These are phyloP conservation scores for Cololabis saira DNA, from an alignment of 2,113 vertebrate species.

Conservation along the genomic window DNA sequence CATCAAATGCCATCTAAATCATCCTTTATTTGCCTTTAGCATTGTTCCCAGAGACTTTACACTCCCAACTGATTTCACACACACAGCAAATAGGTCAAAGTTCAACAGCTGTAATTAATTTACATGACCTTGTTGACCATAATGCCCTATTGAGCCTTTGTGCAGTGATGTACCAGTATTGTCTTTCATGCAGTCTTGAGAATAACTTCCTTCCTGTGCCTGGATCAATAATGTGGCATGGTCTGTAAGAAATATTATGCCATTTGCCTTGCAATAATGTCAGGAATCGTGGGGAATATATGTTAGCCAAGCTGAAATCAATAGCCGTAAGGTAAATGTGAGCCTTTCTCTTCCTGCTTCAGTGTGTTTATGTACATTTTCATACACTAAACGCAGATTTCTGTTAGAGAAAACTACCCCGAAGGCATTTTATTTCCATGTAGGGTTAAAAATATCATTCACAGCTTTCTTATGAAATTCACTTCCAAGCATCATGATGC, in stretches of 20 bases:
- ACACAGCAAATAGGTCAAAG: conserved; percentile 51
- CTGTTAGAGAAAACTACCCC: conserved; percentile 8
- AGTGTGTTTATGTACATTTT: conserved; percentile 41
- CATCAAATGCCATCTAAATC: conserved; percentile 60
- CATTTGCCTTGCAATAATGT: conserved; percentile 44
- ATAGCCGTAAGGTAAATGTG: conserved; percentile 61
- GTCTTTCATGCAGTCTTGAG: conserved; percentile 67
- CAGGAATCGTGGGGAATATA: conserved; percentile 45
- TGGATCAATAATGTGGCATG: conserved; percentile 63
- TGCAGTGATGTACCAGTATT: conserved; percentile 45
- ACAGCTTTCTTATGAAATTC: conserved; percentile 35
- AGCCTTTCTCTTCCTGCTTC: conserved; percentile 40
- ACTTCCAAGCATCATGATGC: conserved; percentile 46
- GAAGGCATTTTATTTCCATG: conserved; percentile 5
- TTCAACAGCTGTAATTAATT: conserved; percentile 63
- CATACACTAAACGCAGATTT: conserved; percentile 26
- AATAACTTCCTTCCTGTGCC: conserved; percentile 71
- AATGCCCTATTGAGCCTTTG: conserved; percentile 49
- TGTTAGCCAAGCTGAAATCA: conserved; percentile 48
- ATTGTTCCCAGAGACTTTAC: conserved; percentile 19
- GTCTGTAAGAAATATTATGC: conserved; percentile 64
- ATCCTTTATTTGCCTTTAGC: conserved; percentile 31
- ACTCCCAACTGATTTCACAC: conserved; percentile 47
- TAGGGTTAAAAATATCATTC: conserved; percentile 27
- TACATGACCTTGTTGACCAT: conserved; percentile 55